These are phyloP conservation scores for Drosophila oshimai DNA, from an alignment of 1,140 invertebrate genomes.

Conservation along the genomic window DNA sequence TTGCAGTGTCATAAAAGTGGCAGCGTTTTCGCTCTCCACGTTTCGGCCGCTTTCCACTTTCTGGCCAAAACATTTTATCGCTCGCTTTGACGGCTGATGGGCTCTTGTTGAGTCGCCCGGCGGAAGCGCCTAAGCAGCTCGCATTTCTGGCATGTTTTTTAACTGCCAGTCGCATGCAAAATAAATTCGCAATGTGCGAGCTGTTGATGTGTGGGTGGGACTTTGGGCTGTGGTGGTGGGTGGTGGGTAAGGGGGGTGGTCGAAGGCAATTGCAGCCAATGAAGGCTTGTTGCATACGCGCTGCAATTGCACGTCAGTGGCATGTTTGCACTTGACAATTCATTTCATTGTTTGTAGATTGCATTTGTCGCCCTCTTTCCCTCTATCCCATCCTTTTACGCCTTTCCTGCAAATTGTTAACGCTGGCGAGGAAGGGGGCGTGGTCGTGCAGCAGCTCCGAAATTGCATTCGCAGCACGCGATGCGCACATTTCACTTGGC, in stretches of 20 bases:
- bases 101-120: slow-evolving; percentile 43
- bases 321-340: slow-evolving; percentile 82
- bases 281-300: slow-evolving; percentile 45
- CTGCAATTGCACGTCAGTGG: slow-evolving; percentile 73
- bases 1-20: slow-evolving; percentile 73
- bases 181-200: slow-evolving; percentile 46
- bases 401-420: slow-evolving; percentile 29
- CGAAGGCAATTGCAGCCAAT: slow-evolving; percentile 44
- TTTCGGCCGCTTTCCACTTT: slow-evolving; percentile 20
- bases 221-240: background rate
- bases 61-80: slow-evolving; percentile 47
- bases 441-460: slow-evolving; percentile 47
- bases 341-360: slow-evolving; percentile 82
- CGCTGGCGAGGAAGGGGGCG: slow-evolving; percentile 4
- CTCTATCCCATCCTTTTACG: no score
- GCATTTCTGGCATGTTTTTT: slow-evolving; percentile 55
- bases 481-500: slow-evolving; percentile 72
- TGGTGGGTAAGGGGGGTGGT: background rate
- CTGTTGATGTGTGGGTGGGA: slow-evolving; percentile 12
- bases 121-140: slow-evolving; percentile 58
- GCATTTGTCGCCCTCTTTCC: slow-evolving; percentile 60
- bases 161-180: slow-evolving; percentile 69
- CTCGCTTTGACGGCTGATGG: slow-evolving; percentile 41
- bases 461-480: slow-evolving; percentile 82
- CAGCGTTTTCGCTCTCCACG: slow-evolving; percentile 15